A percentile compares a stretch with the other conserved stretches of the same genome.
Conservation (phyloP, 2,113 vertebrate species). For the Etheostoma cragini region DNA sequence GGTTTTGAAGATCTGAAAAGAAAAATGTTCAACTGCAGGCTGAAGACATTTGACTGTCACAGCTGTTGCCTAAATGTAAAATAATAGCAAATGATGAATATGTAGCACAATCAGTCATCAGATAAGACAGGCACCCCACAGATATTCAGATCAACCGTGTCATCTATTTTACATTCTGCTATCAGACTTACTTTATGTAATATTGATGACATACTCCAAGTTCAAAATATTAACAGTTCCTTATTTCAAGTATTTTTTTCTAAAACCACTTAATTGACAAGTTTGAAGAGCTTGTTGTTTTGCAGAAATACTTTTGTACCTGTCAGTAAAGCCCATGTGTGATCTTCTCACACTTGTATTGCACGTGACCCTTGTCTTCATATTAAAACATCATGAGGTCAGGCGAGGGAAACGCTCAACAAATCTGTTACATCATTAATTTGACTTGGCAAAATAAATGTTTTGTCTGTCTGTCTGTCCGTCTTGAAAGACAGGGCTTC, state of each 20-base stretch:
- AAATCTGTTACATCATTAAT: not conserved
- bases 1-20: not conserved
- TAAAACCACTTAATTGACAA: slow-evolving; percentile 2
- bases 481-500: not conserved
- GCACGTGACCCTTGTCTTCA: slow-evolving; percentile 6
- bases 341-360: slow-evolving; percentile 4
- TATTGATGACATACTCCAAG: not conserved
- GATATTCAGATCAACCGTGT: slow-evolving; percentile 28
- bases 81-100: slow-evolving; percentile 29
- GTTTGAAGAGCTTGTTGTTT: not conserved
- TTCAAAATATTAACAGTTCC: slow-evolving; percentile 2
- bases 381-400: not conserved
- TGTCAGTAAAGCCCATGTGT: not conserved
- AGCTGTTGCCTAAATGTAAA: slow-evolving; percentile 4
- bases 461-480: no score
- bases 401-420: not conserved
- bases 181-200: not conserved
- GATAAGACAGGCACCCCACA: slow-evolving; percentile 5
- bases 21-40: not conserved
- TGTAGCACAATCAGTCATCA: slow-evolving; percentile 34
- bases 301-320: not conserved
- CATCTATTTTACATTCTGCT: slow-evolving; percentile 18
- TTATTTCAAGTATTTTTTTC: not conserved
- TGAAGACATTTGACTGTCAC: not conserved
- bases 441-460: not conserved